A percentile compares a stretch with the other conserved stretches of the same genome.
Evolutionary conservation across 2,888 invertebrate genomes (phyloP).

Genomic region (Corythucha ciliata): DNA sequence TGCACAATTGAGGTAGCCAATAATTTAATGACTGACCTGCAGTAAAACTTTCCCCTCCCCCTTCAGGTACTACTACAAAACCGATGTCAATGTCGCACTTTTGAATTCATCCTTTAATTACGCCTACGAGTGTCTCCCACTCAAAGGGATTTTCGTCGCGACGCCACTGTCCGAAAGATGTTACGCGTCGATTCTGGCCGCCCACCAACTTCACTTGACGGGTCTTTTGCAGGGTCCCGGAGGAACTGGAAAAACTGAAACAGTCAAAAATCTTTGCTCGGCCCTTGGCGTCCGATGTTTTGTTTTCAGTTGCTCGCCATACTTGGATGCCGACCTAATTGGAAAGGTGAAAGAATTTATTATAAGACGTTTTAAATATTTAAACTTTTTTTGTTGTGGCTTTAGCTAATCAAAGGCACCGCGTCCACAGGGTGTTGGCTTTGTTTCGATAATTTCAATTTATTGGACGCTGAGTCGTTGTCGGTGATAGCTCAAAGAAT

Average conservation of each 20-base stretch:
- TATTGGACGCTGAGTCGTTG: conserved; percentile 73
- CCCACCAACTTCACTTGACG: conserved; percentile 71
- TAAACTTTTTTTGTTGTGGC: conserved; percentile 5
- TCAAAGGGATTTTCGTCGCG: conserved; percentile 63
- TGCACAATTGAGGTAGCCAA: conserved; percentile 55
- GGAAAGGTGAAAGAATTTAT: conserved; percentile 48
- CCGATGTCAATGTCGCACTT: conserved; percentile 58
- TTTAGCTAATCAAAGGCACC: conserved; percentile 48
- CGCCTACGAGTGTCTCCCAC: conserved; percentile 79
- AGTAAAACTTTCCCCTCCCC: background rate
- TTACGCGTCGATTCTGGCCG: conserved; percentile 72
- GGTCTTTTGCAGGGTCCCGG: conserved; percentile 80
- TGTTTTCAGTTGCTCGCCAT: conserved; percentile 80
- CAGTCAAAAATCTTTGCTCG: conserved; percentile 85
- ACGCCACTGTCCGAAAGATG: conserved; percentile 69
- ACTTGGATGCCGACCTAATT: conserved; percentile 77
- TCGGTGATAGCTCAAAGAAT: conserved; percentile 84
- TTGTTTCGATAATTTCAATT: conserved; percentile 81
- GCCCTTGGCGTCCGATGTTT: conserved; percentile 84
- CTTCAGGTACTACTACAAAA: conserved; percentile 60
- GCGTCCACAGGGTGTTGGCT: conserved; percentile 79
- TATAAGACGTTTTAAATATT: background rate
- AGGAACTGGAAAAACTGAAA: conserved; percentile 84
- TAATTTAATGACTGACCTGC: background rate
- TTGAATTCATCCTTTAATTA: conserved; percentile 70